phyloP scores from a whole-genome alignment of 2,113 vertebrate genomes.

The Sylvicapra grimmia region DNA sequence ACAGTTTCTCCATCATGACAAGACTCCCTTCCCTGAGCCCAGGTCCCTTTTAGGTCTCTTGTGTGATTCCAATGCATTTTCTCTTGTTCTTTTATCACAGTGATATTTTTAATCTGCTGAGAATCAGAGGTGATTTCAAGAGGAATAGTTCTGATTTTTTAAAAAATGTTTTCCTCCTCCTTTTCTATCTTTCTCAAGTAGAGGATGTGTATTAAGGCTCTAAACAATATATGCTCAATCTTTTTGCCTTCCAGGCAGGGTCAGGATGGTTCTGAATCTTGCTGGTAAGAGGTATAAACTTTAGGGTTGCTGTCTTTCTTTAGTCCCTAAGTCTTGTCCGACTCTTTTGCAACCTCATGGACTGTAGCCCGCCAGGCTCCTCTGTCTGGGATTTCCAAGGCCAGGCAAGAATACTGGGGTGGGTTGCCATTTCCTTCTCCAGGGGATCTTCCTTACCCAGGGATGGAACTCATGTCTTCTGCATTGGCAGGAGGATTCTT shows the following conservation, averaged over 20 bases:
- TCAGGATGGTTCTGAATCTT: background rate
- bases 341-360: background rate
- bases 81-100: background rate
- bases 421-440: background rate
- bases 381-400: background rate
- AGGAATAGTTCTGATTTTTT: background rate
- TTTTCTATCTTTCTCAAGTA: background rate
- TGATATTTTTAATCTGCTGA: background rate
- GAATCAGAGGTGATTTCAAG: conserved; percentile 3
- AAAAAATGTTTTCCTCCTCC: background rate
- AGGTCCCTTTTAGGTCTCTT: background rate
- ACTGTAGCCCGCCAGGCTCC: background rate
- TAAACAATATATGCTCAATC: background rate
- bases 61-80: background rate
- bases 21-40: background rate
- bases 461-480: background rate
- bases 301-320: background rate
- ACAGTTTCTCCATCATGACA: conserved; percentile 61
- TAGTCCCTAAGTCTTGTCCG: background rate
- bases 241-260: background rate
- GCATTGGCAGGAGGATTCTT: background rate
- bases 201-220: background rate
- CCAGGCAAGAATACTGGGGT: background rate
- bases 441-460: background rate
- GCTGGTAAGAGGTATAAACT: background rate